Evolutionary conservation across 2,113 vertebrate species (phyloP).

Genomic region (Halichoeres trimaculatus): DNA sequence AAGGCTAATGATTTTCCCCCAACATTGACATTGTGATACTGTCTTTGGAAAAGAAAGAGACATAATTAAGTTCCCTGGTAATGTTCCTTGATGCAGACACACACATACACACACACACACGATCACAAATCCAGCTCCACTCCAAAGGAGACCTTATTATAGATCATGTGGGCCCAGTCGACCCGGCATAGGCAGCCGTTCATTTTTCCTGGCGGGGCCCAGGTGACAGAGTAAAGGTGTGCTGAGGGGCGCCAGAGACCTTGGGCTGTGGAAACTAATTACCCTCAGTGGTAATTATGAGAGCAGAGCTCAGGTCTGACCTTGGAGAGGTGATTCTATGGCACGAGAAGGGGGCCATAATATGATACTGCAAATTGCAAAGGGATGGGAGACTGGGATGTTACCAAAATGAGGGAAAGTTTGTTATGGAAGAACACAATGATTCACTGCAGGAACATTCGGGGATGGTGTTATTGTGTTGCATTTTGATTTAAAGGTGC

Average conservation of each 20-base stretch:
- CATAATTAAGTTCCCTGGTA: conserved; percentile 61
- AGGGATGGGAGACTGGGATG: neutral
- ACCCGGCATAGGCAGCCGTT: conserved; percentile 47
- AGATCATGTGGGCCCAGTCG: conserved; percentile 52
- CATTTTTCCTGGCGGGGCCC: conserved; percentile 65
- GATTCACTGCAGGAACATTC: too few relatives aligned
- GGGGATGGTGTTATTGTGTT: too few relatives aligned
- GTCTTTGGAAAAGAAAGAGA: conserved; percentile 60
- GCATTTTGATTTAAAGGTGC: too few relatives aligned
- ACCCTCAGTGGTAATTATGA: conserved; percentile 80
- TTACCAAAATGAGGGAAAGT: too few relatives aligned
- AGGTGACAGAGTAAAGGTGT: conserved; percentile 76
- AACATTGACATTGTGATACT: conserved; percentile 59
- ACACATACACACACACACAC: conserved; percentile 36
- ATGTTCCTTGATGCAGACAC: conserved; percentile 46
- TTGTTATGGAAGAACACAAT: too few relatives aligned
- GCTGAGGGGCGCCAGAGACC: conserved; percentile 59
- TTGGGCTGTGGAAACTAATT: conserved; percentile 75
- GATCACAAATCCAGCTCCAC: conserved; percentile 31
- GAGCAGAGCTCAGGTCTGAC: conserved; percentile 61
- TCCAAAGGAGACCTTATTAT: conserved; percentile 67
- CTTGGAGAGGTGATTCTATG: conserved; percentile 68
- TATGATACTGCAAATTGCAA: conserved; percentile 26
- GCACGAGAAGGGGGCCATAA: neutral
- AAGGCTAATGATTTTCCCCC: conserved; percentile 71